Conservation (phyloP, 92 coral and sea anemone species). For the Umimayanthus chanpuru region DNA sequence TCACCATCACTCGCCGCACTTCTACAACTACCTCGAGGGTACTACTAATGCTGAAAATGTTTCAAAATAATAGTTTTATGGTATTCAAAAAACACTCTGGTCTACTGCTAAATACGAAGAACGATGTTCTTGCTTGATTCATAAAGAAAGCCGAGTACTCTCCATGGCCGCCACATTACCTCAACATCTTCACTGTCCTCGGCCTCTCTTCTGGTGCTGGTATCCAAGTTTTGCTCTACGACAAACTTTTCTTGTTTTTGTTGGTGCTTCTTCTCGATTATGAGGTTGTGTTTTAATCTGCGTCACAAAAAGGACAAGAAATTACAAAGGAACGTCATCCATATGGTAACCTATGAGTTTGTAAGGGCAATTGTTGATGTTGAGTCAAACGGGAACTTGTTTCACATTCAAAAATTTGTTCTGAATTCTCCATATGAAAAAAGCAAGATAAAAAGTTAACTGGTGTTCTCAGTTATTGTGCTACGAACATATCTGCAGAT, state of each 20-base stretch:
- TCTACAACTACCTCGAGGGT: no score
- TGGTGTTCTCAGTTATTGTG: no score
- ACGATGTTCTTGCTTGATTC: background rate
- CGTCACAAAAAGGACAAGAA: background rate
- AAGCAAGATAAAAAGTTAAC: no score
- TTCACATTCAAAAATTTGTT: no score
- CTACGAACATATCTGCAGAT: no score
- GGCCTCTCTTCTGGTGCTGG: background rate
- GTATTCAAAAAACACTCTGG: no score
- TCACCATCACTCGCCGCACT: no score
- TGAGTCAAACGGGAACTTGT: background rate
- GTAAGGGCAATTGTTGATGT: background rate
- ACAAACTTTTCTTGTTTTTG: background rate
- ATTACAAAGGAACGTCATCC: background rate
- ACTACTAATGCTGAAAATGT: no score
- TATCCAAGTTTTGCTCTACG: background rate
- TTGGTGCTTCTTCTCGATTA: constrained; percentile 1
- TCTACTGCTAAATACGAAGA: no score
- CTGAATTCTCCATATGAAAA: no score
- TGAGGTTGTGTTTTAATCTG: constrained; percentile 4
- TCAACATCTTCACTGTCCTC: background rate
- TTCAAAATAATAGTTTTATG: no score
- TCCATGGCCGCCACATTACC: background rate
- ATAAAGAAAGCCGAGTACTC: background rate
- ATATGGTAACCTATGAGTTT: background rate